phyloP scores from a whole-genome alignment of 2,797 vertebrate species.

The Peromyscus attwateri region DNA sequence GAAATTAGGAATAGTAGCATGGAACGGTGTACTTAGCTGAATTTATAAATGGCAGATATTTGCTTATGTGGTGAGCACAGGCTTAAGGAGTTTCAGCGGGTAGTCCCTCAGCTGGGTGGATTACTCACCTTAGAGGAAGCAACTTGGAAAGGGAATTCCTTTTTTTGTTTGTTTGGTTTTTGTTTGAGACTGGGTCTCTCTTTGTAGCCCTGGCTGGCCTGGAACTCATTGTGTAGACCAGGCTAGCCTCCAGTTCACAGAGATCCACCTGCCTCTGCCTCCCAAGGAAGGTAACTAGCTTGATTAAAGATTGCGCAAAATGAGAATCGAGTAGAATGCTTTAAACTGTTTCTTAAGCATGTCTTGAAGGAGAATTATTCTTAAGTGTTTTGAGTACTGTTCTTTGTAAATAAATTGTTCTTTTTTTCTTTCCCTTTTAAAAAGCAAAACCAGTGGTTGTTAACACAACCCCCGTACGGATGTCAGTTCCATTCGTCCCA shows the following conservation, averaged over 20 bases:
- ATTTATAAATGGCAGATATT: background rate
- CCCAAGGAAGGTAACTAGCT: background rate
- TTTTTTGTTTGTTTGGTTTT: background rate
- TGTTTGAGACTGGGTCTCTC: background rate
- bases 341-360: background rate
- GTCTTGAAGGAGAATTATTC: background rate
- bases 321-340: background rate
- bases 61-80: background rate
- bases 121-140: background rate
- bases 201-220: background rate
- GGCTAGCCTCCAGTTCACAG: background rate
- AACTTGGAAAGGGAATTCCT: background rate
- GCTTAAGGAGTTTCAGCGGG: background rate
- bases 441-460: constrained; percentile 96
- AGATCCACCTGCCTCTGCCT: background rate
- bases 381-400: background rate
- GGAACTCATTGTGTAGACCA: background rate
- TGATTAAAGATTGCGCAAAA: background rate
- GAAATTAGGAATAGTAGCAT: background rate
- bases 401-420: constrained; percentile 59
- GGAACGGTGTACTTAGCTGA: background rate
- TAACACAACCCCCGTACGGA: constrained; percentile 93
- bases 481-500: constrained; percentile 97
- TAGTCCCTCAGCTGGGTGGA: background rate
- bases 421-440: constrained; percentile 32